Evolutionary conservation across 1,140 invertebrate species (phyloP).

Genomic region (Brachionus rotundiformis): DNA sequence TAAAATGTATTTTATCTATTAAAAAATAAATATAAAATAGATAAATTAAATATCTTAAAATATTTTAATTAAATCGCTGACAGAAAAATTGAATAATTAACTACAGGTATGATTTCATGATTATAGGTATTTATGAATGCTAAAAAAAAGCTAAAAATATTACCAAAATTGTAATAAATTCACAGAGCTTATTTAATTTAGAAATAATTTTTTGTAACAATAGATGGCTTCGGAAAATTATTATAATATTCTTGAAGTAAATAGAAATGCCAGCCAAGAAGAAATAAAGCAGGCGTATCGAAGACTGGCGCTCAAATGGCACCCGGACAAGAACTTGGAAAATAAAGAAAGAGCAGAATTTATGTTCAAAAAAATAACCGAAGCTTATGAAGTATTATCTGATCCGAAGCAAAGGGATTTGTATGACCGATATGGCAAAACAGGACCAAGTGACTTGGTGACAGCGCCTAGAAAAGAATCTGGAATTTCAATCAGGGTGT

Average conservation of each 20-base stretch:
- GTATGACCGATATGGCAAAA: constrained; percentile 43
- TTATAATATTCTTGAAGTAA: constrained; percentile 34
- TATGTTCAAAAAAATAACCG: constrained; percentile 63
- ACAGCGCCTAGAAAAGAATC: background rate
- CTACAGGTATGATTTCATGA: background rate
- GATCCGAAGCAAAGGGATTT: background rate
- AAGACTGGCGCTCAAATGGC: constrained; percentile 73
- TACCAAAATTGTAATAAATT: background rate
- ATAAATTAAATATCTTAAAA: too few relatives aligned
- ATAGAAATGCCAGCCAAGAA: background rate
- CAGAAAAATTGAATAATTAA: background rate
- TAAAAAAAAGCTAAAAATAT: background rate
- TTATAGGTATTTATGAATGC: background rate
- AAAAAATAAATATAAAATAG: background rate
- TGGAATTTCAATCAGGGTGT: background rate
- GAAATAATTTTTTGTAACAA: too few relatives aligned
- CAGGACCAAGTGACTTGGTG: constrained; percentile 52
- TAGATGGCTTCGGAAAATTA: background rate
- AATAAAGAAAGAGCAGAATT: constrained; percentile 74
- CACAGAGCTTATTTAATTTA: too few relatives aligned
- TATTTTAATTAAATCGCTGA: background rate
- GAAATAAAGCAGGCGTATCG: constrained; percentile 70
- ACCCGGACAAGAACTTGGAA: constrained; percentile 17
- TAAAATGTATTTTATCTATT: background rate
- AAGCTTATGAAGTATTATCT: constrained; percentile 42